Evolutionary conservation across 2,113 vertebrate genomes (phyloP).

Genomic region (Eurypyga helias): DNA sequence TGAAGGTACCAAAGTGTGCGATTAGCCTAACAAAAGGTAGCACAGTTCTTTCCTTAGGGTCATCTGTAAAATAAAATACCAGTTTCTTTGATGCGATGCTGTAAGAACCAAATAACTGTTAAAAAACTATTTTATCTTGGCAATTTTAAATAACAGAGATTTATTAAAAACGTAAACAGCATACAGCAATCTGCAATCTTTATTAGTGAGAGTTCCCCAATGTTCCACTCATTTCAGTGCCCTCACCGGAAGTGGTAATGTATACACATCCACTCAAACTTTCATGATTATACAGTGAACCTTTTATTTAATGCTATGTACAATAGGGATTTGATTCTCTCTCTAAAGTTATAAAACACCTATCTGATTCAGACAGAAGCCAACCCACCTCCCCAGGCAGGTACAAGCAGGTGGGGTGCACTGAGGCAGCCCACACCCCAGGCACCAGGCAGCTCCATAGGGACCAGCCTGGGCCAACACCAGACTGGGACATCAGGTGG

Average conservation of each 20-base stretch:
- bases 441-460: background rate
- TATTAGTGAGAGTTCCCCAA: background rate
- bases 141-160: background rate
- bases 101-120: background rate
- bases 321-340: background rate
- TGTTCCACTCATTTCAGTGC: background rate
- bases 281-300: background rate
- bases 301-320: background rate
- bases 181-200: background rate
- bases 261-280: background rate
- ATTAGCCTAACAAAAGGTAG: background rate
- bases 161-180: background rate
- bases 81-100: background rate
- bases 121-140: background rate
- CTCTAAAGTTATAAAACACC: background rate
- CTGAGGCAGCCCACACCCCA: background rate
- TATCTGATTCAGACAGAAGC: background rate
- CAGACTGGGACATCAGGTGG: background rate
- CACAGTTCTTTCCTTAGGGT: background rate
- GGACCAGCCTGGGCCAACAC: no score
- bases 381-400: rapidly evolving
- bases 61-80: background rate
- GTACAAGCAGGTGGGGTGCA: rapidly evolving
- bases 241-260: background rate
- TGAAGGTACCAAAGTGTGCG: background rate